These are phyloP conservation scores for Himalopsyche kuldschensis DNA, from an alignment of 2,888 invertebrate species.

Conservation along the genomic window DNA sequence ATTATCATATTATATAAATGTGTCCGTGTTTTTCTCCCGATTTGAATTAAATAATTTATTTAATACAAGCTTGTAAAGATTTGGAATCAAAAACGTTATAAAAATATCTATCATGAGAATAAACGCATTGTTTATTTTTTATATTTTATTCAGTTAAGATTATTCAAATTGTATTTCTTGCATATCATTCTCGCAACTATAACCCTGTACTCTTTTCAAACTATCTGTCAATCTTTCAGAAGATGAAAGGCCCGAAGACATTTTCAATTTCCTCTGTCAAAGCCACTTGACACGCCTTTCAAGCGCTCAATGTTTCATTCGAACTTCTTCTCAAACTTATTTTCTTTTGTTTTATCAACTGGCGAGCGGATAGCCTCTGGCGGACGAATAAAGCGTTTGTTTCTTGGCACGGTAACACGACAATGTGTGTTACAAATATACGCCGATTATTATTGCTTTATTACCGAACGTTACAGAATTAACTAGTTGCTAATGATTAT, in stretches of 20 bases:
- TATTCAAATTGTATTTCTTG: background rate
- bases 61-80: too few species aligned
- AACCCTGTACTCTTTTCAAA: background rate
- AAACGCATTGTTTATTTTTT: background rate
- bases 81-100: too few species aligned
- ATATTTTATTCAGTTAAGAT: background rate
- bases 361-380: background rate
- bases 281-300: conserved; percentile 1
- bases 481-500: background rate
- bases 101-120: too few species aligned
- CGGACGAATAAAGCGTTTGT: background rate
- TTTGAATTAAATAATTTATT: too few species aligned
- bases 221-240: background rate
- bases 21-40: too few species aligned
- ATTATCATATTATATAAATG: too few species aligned
- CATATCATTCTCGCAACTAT: background rate
- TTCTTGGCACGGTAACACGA: background rate
- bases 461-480: background rate
- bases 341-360: background rate
- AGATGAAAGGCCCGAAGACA: background rate
- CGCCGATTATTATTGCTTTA: background rate
- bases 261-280: background rate
- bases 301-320: background rate
- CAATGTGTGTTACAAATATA: background rate
- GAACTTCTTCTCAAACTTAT: background rate